These are phyloP conservation scores for Elephantulus edwardii DNA, from an alignment of 2,113 vertebrate species.

Conservation along the genomic window DNA sequence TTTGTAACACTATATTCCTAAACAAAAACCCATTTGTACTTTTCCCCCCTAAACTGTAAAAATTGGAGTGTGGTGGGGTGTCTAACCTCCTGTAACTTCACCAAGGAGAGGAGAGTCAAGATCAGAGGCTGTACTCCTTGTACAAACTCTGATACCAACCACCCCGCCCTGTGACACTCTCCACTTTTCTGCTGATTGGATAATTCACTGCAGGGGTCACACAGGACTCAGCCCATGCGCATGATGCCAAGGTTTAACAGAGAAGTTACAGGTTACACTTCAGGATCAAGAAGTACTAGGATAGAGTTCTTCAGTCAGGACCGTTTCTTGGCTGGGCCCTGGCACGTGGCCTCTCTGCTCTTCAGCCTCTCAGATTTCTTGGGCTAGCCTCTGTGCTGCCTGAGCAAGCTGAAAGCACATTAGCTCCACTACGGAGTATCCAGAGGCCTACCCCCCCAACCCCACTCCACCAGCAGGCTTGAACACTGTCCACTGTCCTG, in stretches of 20 bases:
- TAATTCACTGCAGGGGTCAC: background rate
- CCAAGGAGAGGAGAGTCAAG: background rate
- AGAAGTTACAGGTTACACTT: too few relatives aligned
- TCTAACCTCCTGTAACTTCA: background rate
- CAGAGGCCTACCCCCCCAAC: too few relatives aligned
- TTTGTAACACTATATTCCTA: slow-evolving; percentile 54
- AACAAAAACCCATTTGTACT: slow-evolving; percentile 53
- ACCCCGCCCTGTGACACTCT: background rate
- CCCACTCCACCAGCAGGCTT: too few relatives aligned
- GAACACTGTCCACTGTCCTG: too few relatives aligned
- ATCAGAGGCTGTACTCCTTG: background rate
- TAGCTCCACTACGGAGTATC: too few relatives aligned
- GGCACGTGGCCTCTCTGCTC: too few relatives aligned
- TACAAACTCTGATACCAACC: background rate
- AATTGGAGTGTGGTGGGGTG: background rate
- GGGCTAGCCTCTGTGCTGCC: too few relatives aligned
- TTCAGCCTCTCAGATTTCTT: too few relatives aligned
- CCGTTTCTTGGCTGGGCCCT: too few relatives aligned
- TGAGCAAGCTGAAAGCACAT: too few relatives aligned
- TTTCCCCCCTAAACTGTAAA: slow-evolving; percentile 32
- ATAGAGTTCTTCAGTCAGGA: too few relatives aligned
- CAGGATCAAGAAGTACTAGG: too few relatives aligned
- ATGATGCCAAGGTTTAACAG: background rate
- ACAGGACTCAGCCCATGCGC: background rate
- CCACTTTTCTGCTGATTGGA: background rate